These are phyloP conservation scores for Drosophila subsilvestris DNA, from an alignment of 2,888 invertebrate genomes.

Conservation along the genomic window DNA sequence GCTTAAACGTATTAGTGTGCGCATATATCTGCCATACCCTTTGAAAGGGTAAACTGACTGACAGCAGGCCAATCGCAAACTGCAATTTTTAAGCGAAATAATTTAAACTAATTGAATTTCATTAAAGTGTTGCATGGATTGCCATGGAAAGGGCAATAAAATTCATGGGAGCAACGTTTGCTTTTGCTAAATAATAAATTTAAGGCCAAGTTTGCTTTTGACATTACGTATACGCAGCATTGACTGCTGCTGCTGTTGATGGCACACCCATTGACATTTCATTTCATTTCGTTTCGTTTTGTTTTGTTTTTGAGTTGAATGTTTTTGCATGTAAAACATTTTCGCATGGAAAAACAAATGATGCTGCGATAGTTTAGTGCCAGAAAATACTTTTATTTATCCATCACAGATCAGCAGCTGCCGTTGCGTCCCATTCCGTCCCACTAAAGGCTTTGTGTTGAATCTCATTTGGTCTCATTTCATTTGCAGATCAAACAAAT, in stretches of 20 bases:
- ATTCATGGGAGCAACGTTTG: background rate
- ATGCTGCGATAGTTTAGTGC: conserved; percentile 13
- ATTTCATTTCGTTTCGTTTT: background rate
- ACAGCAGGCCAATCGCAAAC: background rate
- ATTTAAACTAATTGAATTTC: conserved; percentile 28
- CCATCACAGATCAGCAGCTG: conserved; percentile 40
- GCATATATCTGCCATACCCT: conserved; percentile 17
- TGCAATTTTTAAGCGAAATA: conserved; percentile 16
- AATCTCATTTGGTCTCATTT: conserved; percentile 30
- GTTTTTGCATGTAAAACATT: conserved; percentile 57
- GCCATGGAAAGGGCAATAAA: background rate
- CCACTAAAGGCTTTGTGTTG: background rate
- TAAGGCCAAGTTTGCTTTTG: conserved; percentile 39
- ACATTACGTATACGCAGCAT: conserved; percentile 45
- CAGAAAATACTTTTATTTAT: conserved; percentile 26
- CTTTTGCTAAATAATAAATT: conserved; percentile 1
- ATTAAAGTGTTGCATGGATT: background rate
- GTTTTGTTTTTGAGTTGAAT: background rate
- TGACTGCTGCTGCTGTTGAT: background rate
- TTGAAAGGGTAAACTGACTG: background rate
- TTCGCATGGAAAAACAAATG: conserved; percentile 54
- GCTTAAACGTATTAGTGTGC: conserved; percentile 11
- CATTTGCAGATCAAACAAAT: conserved; percentile 33
- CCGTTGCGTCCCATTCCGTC: background rate
- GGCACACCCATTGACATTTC: conserved; percentile 34